These are phyloP conservation scores for Silurus glanis DNA, from an alignment of 2,113 vertebrate genomes.

Conservation along the genomic window DNA sequence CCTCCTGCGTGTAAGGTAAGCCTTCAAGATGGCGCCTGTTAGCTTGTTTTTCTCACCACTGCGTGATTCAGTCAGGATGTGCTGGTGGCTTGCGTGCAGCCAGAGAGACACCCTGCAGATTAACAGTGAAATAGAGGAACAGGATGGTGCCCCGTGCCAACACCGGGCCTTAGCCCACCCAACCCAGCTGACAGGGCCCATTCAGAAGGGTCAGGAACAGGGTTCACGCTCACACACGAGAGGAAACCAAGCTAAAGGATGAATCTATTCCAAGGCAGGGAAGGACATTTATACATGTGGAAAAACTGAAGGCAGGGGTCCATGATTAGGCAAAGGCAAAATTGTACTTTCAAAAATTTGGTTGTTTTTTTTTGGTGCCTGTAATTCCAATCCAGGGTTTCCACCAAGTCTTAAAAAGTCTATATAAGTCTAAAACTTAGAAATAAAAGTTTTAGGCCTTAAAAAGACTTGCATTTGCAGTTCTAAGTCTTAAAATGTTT, in stretches of 20 bases:
- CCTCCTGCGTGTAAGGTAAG: not conserved
- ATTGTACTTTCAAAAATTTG: not conserved
- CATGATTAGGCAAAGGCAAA: not conserved
- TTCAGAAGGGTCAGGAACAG: slow-evolving; percentile 46
- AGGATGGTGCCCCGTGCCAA: slow-evolving; percentile 49
- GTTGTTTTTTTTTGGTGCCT: not conserved
- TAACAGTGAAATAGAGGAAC: slow-evolving; percentile 50
- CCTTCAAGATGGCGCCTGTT: slow-evolving; percentile 18
- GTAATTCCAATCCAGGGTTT: not conserved
- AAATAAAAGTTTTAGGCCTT: too few species aligned
- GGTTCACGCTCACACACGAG: slow-evolving; percentile 40
- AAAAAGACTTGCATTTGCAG: too few species aligned
- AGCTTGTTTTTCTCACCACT: slow-evolving; percentile 38
- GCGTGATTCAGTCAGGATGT: slow-evolving; percentile 51
- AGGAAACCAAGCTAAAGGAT: slow-evolving; percentile 43
- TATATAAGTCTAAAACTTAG: too few species aligned
- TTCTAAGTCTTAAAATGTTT: too few species aligned
- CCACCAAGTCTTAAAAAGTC: too few species aligned
- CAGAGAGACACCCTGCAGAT: slow-evolving; percentile 52
- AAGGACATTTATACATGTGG: slow-evolving; percentile 32
- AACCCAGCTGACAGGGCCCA: slow-evolving; percentile 24
- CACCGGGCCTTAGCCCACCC: slow-evolving; percentile 32
- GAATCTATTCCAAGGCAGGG: slow-evolving; percentile 38
- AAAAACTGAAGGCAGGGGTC: slow-evolving; percentile 1
- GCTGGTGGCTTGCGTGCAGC: slow-evolving; percentile 48